These are phyloP conservation scores for Agrochola litura DNA, from an alignment of 2,888 invertebrate species.

Conservation along the genomic window DNA sequence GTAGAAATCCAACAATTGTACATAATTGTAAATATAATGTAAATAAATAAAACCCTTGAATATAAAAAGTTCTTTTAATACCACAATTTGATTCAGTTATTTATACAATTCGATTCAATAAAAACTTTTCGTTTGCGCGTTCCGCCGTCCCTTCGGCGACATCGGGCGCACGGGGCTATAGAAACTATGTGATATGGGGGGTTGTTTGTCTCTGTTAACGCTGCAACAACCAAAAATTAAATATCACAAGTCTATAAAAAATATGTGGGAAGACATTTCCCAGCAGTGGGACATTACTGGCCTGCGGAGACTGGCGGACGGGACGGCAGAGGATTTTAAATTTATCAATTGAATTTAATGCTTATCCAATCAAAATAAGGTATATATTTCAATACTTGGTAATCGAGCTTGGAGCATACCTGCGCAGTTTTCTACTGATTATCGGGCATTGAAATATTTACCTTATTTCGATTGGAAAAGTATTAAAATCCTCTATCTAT, in stretches of 20 bases:
- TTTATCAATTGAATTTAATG: no score
- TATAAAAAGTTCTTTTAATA: constrained; percentile 52
- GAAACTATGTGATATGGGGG: constrained; percentile 60
- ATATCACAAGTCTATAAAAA: background rate
- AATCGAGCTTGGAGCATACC: no score
- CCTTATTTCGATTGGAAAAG: no score
- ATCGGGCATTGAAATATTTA: no score
- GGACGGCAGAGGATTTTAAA: no score
- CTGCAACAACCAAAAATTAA: constrained; percentile 31
- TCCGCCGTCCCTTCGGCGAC: constrained; percentile 77
- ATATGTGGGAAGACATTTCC: background rate
- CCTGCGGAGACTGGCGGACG: no score
- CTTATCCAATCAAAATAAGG: no score
- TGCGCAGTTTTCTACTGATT: no score
- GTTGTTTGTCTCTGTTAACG: constrained; percentile 60
- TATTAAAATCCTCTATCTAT: no score
- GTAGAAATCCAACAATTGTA: constrained; percentile 36
- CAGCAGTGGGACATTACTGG: background rate
- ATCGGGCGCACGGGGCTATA: constrained; percentile 69
- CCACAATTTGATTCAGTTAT: constrained; percentile 44
- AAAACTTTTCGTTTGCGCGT: constrained; percentile 62
- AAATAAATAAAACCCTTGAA: constrained; percentile 57
- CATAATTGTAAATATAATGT: constrained; percentile 61
- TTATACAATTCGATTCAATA: constrained; percentile 54
- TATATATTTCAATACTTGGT: no score